phyloP scores from a whole-genome alignment of 2,888 invertebrate genomes.

The Gibbula magus region DNA sequence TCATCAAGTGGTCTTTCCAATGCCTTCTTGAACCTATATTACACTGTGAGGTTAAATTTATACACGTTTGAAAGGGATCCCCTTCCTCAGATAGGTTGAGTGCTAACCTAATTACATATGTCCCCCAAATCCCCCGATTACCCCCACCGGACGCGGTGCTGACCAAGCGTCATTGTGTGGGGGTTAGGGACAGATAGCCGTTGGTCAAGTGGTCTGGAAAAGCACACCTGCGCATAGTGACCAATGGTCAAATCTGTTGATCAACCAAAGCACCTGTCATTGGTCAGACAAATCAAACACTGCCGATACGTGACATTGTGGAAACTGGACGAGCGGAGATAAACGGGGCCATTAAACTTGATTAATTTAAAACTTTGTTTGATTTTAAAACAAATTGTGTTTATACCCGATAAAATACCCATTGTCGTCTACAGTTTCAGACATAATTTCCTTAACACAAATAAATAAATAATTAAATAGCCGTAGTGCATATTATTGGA shows the following conservation, averaged over 20 bases:
- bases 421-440: too few relatives aligned
- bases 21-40: slow-evolving; percentile 1
- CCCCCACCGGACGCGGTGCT: neutral
- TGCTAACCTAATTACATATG: neutral
- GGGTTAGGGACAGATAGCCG: neutral
- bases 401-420: too few relatives aligned
- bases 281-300: neutral
- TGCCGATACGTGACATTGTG: too few relatives aligned
- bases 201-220: neutral
- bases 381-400: too few relatives aligned
- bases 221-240: neutral
- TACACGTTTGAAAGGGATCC: neutral
- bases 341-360: too few relatives aligned
- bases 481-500: too few relatives aligned
- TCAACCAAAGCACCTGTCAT: neutral
- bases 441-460: too few relatives aligned
- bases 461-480: too few relatives aligned
- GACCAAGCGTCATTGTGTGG: neutral
- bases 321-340: too few relatives aligned
- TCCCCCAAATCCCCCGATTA: neutral
- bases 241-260: neutral
- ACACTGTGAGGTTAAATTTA: neutral
- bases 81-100: neutral
- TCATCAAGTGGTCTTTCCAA: slow-evolving; percentile 1
- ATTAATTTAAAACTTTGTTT: too few relatives aligned